Evolutionary conservation across 2,888 invertebrate species (phyloP).

Genomic region (Xanthostigma xanthostigma): DNA sequence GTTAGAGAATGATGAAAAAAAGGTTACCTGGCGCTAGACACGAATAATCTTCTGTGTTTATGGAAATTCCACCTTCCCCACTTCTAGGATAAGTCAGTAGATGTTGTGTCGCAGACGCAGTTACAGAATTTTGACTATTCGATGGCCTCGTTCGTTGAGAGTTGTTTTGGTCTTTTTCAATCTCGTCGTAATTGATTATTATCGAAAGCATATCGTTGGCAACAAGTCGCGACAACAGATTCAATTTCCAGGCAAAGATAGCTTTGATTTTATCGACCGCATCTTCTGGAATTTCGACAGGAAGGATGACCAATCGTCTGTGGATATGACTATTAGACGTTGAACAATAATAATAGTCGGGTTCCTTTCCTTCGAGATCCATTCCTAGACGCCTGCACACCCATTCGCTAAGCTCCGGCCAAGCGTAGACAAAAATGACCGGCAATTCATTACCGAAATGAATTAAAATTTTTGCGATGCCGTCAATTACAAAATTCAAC

Average conservation of each 20-base stretch:
- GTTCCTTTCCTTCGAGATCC: constrained; percentile 29
- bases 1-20: no score
- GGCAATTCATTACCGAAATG: constrained; percentile 64
- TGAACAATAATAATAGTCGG: constrained; percentile 38
- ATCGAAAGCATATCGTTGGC: constrained; percentile 70
- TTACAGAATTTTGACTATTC: no score
- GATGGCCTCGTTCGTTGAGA: no score
- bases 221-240: constrained; percentile 57
- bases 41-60: no score
- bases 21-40: no score
- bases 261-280: constrained; percentile 45
- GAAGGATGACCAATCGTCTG: constrained; percentile 61
- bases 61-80: no score
- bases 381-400: constrained; percentile 59
- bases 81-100: no score
- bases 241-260: constrained; percentile 44
- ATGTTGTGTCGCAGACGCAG: no score
- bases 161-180: no score
- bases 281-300: constrained; percentile 51
- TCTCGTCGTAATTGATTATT: background rate
- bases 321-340: constrained; percentile 47
- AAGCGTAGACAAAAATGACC: constrained; percentile 66
- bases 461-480: constrained; percentile 55
- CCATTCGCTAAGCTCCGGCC: constrained; percentile 47
- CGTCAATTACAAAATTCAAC: background rate